Percentiles rank a stretch among this genome's conserved stretches.
These are phyloP conservation scores for Eleginops maclovinus DNA, from an alignment of 2,113 vertebrate species.

Conservation along the genomic window DNA sequence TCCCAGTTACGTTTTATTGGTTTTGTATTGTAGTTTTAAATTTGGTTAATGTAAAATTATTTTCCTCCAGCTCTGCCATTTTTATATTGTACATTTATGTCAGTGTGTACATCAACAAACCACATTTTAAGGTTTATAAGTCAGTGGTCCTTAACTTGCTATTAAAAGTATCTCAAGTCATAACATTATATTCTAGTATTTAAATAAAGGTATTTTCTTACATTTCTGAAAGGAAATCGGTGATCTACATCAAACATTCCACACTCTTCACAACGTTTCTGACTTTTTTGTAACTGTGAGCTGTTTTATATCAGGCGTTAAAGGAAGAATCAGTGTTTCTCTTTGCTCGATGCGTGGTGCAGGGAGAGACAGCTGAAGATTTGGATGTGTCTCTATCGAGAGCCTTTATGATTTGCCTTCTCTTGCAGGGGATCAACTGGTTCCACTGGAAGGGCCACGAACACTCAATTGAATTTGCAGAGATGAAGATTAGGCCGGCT, in stretches of 20 bases:
- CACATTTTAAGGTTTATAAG: too few relatives aligned
- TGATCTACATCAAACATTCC: neutral
- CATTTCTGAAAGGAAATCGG: neutral
- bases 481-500: slow-evolving; percentile 95
- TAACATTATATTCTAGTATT: too few relatives aligned
- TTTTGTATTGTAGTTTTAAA: too few relatives aligned
- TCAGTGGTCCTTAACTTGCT: too few relatives aligned
- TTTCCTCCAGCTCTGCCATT: too few relatives aligned
- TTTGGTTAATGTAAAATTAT: too few relatives aligned
- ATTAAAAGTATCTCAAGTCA: neutral
- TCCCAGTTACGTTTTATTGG: too few relatives aligned
- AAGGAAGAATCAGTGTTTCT: too few relatives aligned
- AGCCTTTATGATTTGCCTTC: neutral
- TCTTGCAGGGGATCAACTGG: slow-evolving; percentile 95
- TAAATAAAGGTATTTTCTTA: neutral
- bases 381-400: neutral
- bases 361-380: neutral
- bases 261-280: neutral
- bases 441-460: slow-evolving; percentile 99
- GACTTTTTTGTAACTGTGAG: neutral
- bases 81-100: too few relatives aligned
- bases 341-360: too few relatives aligned
- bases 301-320: too few relatives aligned
- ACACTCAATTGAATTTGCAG: slow-evolving; percentile 93
- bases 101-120: too few relatives aligned